Evolutionary conservation across 2,113 vertebrate species (phyloP).

Genomic region (Carassius auratus): DNA sequence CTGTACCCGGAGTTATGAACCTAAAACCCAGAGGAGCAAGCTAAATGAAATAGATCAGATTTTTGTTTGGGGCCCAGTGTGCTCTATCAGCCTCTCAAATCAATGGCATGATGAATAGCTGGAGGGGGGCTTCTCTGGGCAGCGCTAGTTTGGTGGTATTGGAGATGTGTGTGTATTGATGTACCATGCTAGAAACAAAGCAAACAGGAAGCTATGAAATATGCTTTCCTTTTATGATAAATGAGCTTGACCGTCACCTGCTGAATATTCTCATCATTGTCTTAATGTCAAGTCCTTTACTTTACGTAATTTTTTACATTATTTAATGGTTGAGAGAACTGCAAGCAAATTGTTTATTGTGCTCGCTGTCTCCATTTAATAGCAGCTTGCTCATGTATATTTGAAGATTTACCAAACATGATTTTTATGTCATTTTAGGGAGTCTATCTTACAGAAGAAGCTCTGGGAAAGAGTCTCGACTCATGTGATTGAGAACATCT

Average conservation of each 20-base stretch:
- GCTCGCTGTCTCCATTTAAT: background rate
- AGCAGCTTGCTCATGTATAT: background rate
- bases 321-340: background rate
- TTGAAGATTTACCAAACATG: background rate
- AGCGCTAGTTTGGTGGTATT: conserved; percentile 52
- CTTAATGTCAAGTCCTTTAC: conserved; percentile 54
- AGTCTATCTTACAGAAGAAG: conserved; percentile 93
- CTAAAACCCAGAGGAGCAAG: conserved; percentile 55
- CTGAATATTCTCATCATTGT: conserved; percentile 59
- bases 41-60: conserved; percentile 71
- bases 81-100: conserved; percentile 69
- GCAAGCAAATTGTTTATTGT: background rate
- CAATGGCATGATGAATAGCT: conserved; percentile 79
- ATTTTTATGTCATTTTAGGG: conserved; percentile 75
- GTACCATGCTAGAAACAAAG: conserved; percentile 64
- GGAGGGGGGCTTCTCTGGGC: conserved; percentile 56
- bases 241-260: conserved; percentile 67
- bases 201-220: conserved; percentile 73
- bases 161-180: conserved; percentile 72
- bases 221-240: conserved; percentile 74
- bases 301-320: background rate
- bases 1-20: conserved; percentile 36
- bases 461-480: conserved; percentile 97
- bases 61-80: conserved; percentile 60
- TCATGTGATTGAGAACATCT: conserved; percentile 98